phyloP scores from a whole-genome alignment of 2,797 vertebrate genomes.

The Telmatherina bonti region DNA sequence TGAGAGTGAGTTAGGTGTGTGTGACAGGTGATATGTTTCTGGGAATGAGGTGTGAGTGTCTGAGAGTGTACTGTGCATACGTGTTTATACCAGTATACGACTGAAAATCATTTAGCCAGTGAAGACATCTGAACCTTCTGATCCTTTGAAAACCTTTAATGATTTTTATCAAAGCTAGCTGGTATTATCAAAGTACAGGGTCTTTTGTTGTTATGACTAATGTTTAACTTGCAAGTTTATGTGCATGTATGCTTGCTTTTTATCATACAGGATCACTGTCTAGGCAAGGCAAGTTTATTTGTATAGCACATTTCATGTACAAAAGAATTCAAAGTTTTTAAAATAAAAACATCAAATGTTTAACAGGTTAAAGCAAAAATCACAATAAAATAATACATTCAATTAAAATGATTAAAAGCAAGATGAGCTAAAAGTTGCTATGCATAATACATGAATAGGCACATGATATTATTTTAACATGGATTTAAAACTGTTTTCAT shows the following conservation, averaged over 20 bases:
- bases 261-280: background rate
- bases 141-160: conserved; percentile 36
- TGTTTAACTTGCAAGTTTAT: background rate
- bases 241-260: background rate
- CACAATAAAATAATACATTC: too few relatives aligned
- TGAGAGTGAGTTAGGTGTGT: conserved; percentile 53
- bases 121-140: conserved; percentile 32
- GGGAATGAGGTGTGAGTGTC: conserved; percentile 64
- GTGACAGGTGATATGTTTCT: conserved; percentile 70
- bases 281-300: too few relatives aligned
- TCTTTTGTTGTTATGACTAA: background rate
- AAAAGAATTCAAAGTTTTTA: too few relatives aligned
- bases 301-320: too few relatives aligned
- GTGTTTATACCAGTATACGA: conserved; percentile 32
- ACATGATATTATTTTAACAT: too few relatives aligned
- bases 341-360: too few relatives aligned
- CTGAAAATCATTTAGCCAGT: conserved; percentile 30
- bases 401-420: too few relatives aligned
- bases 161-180: conserved; percentile 13
- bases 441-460: too few relatives aligned
- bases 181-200: conserved; percentile 8
- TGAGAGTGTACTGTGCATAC: conserved; percentile 37
- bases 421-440: too few relatives aligned
- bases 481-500: too few relatives aligned
- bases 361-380: too few relatives aligned